Conservation (phyloP, 2,113 vertebrate species). For the Amazona guildingii region DNA sequence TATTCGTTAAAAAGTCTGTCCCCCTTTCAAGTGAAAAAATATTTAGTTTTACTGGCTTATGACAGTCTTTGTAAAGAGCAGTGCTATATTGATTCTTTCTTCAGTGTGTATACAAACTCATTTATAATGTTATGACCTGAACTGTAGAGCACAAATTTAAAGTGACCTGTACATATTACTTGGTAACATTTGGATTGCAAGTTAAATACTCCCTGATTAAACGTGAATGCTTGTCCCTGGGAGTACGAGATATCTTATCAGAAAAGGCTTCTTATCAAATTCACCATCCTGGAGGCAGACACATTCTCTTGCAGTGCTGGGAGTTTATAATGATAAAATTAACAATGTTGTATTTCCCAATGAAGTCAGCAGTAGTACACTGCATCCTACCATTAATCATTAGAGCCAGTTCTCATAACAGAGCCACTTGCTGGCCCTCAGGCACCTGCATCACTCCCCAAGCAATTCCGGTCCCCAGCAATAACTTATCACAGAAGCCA, state of each 20-base stretch:
- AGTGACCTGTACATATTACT: constrained; percentile 55
- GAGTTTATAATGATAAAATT: constrained; percentile 77
- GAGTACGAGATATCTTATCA: constrained; percentile 64
- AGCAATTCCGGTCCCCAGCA: constrained; percentile 59
- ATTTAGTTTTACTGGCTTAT: constrained; percentile 37
- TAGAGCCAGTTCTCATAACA: constrained; percentile 63
- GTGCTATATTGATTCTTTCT: constrained; percentile 47
- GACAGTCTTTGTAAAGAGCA: constrained; percentile 23
- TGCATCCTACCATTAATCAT: constrained; percentile 72
- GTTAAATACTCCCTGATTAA: constrained; percentile 68
- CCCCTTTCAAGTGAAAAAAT: not conserved
- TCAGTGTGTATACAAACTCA: constrained; percentile 52
- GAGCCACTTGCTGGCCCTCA: constrained; percentile 52
- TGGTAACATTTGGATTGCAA: constrained; percentile 62
- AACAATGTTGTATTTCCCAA: constrained; percentile 72
- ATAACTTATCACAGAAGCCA: constrained; percentile 55
- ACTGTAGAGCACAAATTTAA: constrained; percentile 47
- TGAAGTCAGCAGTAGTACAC: constrained; percentile 61
- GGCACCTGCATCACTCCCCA: constrained; percentile 68
- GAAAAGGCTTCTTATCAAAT: constrained; percentile 69
- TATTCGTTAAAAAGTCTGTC: constrained; percentile 7
- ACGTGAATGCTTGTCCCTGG: constrained; percentile 53
- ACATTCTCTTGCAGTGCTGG: constrained; percentile 57
- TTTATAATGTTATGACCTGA: constrained; percentile 57
- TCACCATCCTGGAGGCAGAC: constrained; percentile 65